Evolutionary conservation across 1,140 invertebrate genomes (phyloP).

Genomic region (Diprion similis): DNA sequence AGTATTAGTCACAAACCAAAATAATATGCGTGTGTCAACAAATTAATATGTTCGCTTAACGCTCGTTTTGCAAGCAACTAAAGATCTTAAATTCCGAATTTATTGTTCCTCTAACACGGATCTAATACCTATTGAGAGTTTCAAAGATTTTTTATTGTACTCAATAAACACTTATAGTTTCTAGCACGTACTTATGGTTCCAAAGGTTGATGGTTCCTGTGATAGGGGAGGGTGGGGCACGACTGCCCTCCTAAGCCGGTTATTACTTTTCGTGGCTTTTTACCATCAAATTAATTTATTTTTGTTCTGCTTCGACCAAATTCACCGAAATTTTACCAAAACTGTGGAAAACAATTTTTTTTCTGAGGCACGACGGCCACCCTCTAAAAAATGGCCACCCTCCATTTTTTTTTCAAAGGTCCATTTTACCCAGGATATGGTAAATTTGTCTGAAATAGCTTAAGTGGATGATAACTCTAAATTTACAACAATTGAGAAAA

Average conservation of each 20-base stretch:
- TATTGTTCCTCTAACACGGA: no score
- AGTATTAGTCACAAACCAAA: not conserved
- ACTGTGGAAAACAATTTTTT: no score
- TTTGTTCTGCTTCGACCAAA: no score
- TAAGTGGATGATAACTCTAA: no score
- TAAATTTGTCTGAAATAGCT: not conserved
- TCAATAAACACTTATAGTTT: not conserved
- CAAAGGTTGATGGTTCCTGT: not conserved
- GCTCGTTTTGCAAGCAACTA: not conserved
- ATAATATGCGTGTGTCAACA: not conserved
- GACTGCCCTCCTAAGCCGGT: not conserved
- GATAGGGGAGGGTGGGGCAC: no score
- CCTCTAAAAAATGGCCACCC: no score
- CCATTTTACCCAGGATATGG: not conserved
- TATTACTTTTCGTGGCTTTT: no score
- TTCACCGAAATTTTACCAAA: no score
- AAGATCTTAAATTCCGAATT: not conserved
- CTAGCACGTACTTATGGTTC: not conserved
- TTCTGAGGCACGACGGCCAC: no score
- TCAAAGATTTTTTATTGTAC: not conserved
- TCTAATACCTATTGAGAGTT: no score
- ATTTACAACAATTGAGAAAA: not conserved
- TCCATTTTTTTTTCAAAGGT: no score
- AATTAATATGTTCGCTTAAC: not conserved
- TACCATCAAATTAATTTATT: no score